phyloP scores from a whole-genome alignment of 1,140 invertebrate species.

The Drosophila suzukii region DNA sequence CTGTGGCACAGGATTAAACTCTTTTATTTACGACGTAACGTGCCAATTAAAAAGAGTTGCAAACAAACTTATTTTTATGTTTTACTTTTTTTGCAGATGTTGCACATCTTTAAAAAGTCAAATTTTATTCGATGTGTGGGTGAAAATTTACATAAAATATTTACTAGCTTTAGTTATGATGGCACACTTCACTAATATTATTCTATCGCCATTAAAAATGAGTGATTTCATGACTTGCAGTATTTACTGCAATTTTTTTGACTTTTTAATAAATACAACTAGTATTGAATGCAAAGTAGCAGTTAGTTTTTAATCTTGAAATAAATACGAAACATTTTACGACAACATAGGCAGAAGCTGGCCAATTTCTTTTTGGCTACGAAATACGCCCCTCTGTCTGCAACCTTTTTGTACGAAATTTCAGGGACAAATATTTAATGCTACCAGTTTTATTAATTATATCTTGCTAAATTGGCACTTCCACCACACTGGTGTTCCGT shows the following conservation, averaged over 20 bases:
- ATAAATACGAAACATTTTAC: no score
- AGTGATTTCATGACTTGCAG: no score
- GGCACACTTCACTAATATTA: no score
- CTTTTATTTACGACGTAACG: constrained; percentile 1
- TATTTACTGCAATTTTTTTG: no score
- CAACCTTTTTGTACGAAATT: not conserved
- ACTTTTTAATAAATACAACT: no score
- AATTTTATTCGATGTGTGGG: not conserved
- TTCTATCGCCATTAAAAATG: no score
- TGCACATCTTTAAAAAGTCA: not conserved
- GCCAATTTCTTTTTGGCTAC: not conserved
- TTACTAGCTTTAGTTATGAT: not conserved
- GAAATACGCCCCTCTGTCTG: not conserved
- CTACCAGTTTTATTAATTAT: constrained; percentile 11
- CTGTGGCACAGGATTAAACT: not conserved
- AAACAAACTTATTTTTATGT: not conserved
- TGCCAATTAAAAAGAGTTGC: constrained; percentile 5
- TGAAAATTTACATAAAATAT: not conserved
- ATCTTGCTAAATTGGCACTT: constrained; percentile 9
- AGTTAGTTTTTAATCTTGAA: no score
- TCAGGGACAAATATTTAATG: constrained; percentile 6
- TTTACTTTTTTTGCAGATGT: not conserved
- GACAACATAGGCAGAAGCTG: not conserved
- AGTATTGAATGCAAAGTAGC: no score
- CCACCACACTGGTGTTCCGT: not conserved